Conservation (phyloP, 1,140 invertebrate genomes). For the Eulimnadia texana region DNA sequence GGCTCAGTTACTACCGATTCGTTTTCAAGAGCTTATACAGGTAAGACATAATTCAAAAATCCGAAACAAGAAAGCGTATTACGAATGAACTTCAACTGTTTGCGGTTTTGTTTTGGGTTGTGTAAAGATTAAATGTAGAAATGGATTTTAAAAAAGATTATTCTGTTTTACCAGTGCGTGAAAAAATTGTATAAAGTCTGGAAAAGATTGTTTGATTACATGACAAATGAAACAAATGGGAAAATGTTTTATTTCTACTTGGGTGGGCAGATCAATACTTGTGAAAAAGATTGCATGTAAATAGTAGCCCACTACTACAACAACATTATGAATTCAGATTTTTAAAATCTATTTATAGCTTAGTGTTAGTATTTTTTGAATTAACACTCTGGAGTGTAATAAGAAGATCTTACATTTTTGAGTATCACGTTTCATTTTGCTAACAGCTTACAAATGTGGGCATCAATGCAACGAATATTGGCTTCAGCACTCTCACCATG, state of each 20-base stretch:
- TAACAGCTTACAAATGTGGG: constrained; percentile 96
- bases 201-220: neutral
- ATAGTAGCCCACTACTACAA: no score
- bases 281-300: no score
- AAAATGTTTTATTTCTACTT: no score
- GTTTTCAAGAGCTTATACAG: constrained; percentile 95
- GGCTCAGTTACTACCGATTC: constrained; percentile 74
- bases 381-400: neutral
- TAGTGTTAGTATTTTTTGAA: neutral
- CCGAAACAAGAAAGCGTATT: neutral
- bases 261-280: no score
- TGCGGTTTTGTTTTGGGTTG: neutral
- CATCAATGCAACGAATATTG: constrained; percentile 93
- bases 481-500: constrained; percentile 98
- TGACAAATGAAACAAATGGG: no score
- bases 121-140: neutral
- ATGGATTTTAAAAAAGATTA: neutral
- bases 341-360: no score
- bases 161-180: neutral
- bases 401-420: no score
- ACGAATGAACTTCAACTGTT: neutral
- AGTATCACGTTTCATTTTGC: constrained; percentile 28
- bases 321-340: no score
- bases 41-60: constrained; percentile 35
- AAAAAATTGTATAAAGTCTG: neutral